Percentiles rank a stretch among this genome's conserved stretches.
Evolutionary conservation across 2,113 vertebrate species (phyloP).

Genomic region (Ailurus styani): DNA sequence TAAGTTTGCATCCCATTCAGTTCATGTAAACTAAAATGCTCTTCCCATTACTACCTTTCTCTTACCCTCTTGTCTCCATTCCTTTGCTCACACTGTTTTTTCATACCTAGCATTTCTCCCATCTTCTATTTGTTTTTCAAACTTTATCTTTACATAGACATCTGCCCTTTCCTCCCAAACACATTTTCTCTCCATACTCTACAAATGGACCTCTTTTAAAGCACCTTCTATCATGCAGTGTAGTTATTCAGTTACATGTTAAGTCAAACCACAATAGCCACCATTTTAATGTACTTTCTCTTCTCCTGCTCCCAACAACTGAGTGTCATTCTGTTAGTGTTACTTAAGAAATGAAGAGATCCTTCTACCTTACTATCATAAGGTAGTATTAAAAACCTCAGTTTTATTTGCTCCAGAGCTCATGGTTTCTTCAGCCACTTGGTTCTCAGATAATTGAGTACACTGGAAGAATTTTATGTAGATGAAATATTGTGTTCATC

Average conservation of each 20-base stretch:
- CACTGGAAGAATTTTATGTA: neutral
- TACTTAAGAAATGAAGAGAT: neutral
- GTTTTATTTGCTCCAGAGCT: neutral
- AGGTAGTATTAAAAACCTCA: neutral
- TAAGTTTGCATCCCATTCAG: neutral
- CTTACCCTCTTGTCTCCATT: neutral
- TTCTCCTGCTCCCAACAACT: neutral
- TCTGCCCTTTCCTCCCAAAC: neutral
- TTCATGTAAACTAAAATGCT: neutral
- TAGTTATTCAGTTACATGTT: neutral
- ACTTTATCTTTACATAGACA: neutral
- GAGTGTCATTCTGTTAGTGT: neutral
- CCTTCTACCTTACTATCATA: neutral
- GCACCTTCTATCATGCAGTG: neutral
- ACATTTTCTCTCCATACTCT: neutral
- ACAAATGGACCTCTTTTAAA: neutral
- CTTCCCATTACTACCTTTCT: neutral
- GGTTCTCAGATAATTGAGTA: neutral
- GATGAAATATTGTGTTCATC: neutral
- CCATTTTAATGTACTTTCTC: neutral
- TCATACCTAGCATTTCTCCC: neutral
- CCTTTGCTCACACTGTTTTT: neutral
- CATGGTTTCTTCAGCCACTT: neutral
- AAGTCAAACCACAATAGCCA: neutral
- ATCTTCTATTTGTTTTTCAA: neutral